phyloP scores from a whole-genome alignment of 2,797 vertebrate species.

The Phataginus tetradactyla region DNA sequence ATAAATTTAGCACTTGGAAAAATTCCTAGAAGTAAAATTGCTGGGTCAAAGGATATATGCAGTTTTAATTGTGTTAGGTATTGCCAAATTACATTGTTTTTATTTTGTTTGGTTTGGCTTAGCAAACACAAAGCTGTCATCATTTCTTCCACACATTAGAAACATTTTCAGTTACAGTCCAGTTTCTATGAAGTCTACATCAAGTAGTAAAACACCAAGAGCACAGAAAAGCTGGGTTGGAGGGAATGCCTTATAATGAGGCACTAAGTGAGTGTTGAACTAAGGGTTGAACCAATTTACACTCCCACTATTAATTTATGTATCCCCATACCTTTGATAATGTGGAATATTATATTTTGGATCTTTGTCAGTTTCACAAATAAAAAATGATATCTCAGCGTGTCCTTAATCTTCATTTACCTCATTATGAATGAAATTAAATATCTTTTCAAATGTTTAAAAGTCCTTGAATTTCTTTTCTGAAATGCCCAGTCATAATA shows the following conservation, averaged over 20 bases:
- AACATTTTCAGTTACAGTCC: conserved; percentile 59
- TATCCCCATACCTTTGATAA: not conserved
- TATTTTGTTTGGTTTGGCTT: not conserved
- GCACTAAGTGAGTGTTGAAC: not conserved
- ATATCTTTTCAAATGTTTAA: conserved; percentile 18
- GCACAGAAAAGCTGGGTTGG: conserved; percentile 15
- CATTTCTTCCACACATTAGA: conserved; percentile 40
- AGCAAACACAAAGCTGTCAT: conserved; percentile 48
- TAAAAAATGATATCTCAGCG: not conserved
- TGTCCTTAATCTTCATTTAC: conserved; percentile 16
- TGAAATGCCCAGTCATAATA: not conserved
- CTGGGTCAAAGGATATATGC: not conserved
- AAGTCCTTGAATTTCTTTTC: not conserved
- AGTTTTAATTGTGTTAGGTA: conserved; percentile 33
- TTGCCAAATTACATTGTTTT: not conserved
- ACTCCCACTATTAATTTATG: not conserved
- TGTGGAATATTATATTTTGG: not conserved
- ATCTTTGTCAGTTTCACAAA: not conserved
- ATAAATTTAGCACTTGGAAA: not conserved
- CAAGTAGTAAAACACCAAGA: conserved; percentile 37
- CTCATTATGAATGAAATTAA: not conserved
- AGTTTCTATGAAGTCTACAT: conserved; percentile 1
- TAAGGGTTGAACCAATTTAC: not conserved
- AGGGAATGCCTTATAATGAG: conserved; percentile 28
- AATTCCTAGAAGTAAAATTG: conserved; percentile 1